Base-by-base conservation (phyloP, 2,888 invertebrate species). In the Amiota communis region DNA sequence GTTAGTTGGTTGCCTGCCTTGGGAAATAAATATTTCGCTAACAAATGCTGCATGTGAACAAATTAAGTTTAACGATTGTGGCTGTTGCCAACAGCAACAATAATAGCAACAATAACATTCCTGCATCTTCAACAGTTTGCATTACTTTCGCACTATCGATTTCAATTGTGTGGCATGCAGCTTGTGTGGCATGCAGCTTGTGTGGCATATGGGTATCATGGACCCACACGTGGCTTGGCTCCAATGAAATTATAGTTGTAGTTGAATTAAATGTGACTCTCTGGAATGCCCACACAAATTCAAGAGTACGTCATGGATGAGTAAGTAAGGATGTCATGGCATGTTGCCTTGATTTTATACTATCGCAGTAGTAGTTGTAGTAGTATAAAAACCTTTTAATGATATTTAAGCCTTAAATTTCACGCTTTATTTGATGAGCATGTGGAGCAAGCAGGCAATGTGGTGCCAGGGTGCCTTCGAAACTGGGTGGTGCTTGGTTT, bases 381-480 rank as follows among this genome's bases (percentile, higher is more conserved):
- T 78, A 83, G 83, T 83, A 23, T 23, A 84, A 83, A 83, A 84
- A 72, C 80, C 77, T 83, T 83, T 83, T 83, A 83, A 83, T 83
- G 83, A 84, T 81, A 83, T 83, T 83, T 81, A 76, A 81, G 84
- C 84, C 83, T 83, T 83, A 83, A 83, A 83, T 81, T 83, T 84
- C 70, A 79, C 81, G 81, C 83, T 81, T 83, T 84, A 83, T 81
- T 84, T 83, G 36, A 36, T 36, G 11, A 36, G 64, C 36, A 46
- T 12, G 47, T 47, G 63, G 3, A 46, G 36, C 49, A 46, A 56
- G 48, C 76, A n/a, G 75, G 6, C 36, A 2, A 36, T 36, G 36
- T 36, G 79, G 72, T 72, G 72, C n/a, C n/a, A n/a, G 70, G 70
- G 69, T 49, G 74, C 74, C 71, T 68, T 56, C 74, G 75, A 67